A percentile compares a stretch with the other conserved stretches of the same genome.
phyloP scores from a whole-genome alignment of 2,797 vertebrate species.

The Oceanodroma leucorhoa region DNA sequence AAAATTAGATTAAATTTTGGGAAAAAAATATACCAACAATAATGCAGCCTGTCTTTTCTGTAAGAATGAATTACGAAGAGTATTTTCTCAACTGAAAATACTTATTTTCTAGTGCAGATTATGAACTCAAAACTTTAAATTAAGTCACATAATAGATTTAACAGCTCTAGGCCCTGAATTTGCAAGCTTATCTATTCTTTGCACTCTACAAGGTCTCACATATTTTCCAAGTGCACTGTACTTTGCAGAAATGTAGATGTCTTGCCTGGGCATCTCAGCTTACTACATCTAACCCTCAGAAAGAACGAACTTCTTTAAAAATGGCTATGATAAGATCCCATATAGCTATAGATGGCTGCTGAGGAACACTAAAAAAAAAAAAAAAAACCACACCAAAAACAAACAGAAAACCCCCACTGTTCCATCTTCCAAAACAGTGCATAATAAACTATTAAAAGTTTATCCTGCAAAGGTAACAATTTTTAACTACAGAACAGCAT shows the following conservation, averaged over 20 bases:
- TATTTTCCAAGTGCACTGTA: neutral
- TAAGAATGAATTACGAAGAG: neutral
- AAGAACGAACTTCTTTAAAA: neutral
- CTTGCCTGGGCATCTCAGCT: neutral
- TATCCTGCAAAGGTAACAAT: neutral
- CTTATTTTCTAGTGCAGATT: neutral
- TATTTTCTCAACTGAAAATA: neutral
- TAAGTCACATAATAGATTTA: neutral
- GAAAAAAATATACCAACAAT: neutral
- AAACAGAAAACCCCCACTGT: neutral
- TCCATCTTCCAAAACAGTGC: neutral
- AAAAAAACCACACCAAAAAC: too few species aligned
- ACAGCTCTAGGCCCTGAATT: neutral
- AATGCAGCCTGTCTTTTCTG: neutral
- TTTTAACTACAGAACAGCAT: neutral
- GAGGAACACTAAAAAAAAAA: neutral
- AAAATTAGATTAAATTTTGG: conserved; percentile 55
- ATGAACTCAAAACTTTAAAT: neutral
- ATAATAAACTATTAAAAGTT: neutral
- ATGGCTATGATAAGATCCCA: neutral
- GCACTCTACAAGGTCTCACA: neutral
- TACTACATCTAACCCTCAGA: neutral
- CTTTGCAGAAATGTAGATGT: neutral
- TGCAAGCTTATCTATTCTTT: neutral
- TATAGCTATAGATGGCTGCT: neutral